Conservation (phyloP, 1,140 invertebrate genomes). For the Polypedilum vanderplanki region DNA sequence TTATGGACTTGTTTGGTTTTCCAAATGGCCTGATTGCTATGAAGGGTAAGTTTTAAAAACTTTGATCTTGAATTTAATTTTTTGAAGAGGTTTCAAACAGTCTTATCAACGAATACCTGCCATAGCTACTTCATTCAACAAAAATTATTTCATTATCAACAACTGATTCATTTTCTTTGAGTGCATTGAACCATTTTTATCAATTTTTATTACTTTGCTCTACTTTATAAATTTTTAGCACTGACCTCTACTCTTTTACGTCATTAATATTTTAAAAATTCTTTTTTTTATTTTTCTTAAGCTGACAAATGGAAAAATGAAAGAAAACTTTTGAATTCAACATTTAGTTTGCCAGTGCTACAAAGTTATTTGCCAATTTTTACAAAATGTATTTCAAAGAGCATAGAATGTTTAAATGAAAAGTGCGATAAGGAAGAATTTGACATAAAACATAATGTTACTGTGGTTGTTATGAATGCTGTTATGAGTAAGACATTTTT, state of each 20-base stretch:
- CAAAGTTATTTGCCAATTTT: constrained; percentile 11
- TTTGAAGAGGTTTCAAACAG: too few species aligned
- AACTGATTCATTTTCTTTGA: too few species aligned
- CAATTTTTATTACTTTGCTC: too few species aligned
- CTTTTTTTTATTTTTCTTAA: not conserved
- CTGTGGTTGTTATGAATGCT: not conserved
- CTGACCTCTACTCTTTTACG: not conserved
- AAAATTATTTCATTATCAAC: not conserved
- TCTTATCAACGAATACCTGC: not conserved
- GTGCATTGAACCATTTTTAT: too few species aligned
- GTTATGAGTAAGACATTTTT: not conserved
- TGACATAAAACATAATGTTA: constrained; percentile 12
- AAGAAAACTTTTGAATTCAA: not conserved
- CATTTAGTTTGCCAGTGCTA: not conserved
- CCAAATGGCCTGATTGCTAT: not conserved
- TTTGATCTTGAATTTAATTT: not conserved
- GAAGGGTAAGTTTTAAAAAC: not conserved
- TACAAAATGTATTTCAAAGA: not conserved
- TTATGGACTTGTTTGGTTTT: constrained; percentile 14
- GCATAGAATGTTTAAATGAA: not conserved
- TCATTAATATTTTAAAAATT: too few species aligned
- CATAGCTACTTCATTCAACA: not conserved
- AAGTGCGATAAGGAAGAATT: constrained; percentile 19
- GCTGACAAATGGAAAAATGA: constrained; percentile 25
- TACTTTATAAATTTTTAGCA: too few species aligned